Evolutionary conservation across 2,888 invertebrate genomes (phyloP), one percentile per base, ranked within the genome.

Genomic region (Agrotis segetum): DNA sequence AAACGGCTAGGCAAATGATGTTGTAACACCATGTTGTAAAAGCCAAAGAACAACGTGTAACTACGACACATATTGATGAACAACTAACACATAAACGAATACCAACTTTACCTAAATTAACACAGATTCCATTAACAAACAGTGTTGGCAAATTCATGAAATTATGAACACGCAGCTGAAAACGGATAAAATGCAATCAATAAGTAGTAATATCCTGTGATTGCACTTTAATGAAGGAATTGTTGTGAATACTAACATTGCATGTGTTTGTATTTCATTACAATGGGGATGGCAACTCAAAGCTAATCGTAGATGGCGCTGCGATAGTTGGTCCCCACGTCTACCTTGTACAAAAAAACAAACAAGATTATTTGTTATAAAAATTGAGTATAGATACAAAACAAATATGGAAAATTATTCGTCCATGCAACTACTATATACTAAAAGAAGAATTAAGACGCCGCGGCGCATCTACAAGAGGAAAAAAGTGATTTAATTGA

Each of bases 181-280:
- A 72, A 72, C 74, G 81, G 81, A 79, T 52, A 52, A 72, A 74
- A 62, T 72, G 83, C 83, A 84, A 83, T 46, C 50, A 14, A 49
- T 80, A 83, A 83, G 44, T 75, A 53, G n/a, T 11, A 14, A 75
- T 67, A 85, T 83, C 83, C 83, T 85, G 49, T 13, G 49, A 53
- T 71, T 79, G 70, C 61, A 50, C 47, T 24, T 24, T 60, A 55
- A 66, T 64, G 21, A 63, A 66, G 29, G 64, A 60, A 72, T 60
- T 67, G 67, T 79, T 85, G 83, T 64, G 80, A 59, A 80, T 79
- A 65, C 47, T 34, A n/a, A 44, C 78, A 53, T 71, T 77, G 71
- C 50, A 63, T 63, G 46, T 49, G 44, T 40, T 58, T 49, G 60
- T 44, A 24, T 65, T 62, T 50, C 17, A 49, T 62, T 79, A 50